phyloP scores from a whole-genome alignment of 2,113 vertebrate species.

The Ictalurus furcatus region DNA sequence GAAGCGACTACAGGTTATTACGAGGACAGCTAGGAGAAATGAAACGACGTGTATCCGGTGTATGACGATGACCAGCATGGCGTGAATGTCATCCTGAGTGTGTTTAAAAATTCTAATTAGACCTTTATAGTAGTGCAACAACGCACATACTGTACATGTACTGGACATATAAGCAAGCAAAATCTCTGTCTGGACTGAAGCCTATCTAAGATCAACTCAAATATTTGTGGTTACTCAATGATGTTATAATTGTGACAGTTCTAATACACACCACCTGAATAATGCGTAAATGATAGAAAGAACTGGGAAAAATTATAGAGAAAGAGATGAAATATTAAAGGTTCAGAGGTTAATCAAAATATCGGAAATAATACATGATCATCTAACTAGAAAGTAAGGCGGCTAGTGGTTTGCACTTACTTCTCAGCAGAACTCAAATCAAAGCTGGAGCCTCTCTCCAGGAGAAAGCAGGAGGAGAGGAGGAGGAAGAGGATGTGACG shows the following conservation, averaged over 20 bases:
- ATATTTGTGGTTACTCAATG: no score
- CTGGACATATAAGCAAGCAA: background rate
- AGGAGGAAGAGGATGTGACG: constrained; percentile 62
- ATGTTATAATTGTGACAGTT: constrained; percentile 11
- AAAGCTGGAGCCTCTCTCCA: constrained; percentile 64
- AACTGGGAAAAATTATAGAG: constrained; percentile 47
- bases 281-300: constrained; percentile 24
- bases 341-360: constrained; percentile 49
- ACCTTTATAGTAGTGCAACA: background rate
- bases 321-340: constrained; percentile 47
- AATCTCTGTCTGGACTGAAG: background rate
- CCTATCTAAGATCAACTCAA: background rate
- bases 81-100: background rate
- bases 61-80: background rate
- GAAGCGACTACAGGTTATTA: background rate
- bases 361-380: constrained; percentile 57
- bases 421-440: constrained; percentile 68
- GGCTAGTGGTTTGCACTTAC: constrained; percentile 78
- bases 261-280: constrained; percentile 12
- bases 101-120: background rate
- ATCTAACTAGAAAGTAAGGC: constrained; percentile 77
- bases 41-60: background rate
- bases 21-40: background rate
- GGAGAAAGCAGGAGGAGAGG: constrained; percentile 64
- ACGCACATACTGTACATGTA: background rate